Evolutionary conservation across 2,888 invertebrate species (phyloP).

Genomic region (Patella ulyssiponensis): DNA sequence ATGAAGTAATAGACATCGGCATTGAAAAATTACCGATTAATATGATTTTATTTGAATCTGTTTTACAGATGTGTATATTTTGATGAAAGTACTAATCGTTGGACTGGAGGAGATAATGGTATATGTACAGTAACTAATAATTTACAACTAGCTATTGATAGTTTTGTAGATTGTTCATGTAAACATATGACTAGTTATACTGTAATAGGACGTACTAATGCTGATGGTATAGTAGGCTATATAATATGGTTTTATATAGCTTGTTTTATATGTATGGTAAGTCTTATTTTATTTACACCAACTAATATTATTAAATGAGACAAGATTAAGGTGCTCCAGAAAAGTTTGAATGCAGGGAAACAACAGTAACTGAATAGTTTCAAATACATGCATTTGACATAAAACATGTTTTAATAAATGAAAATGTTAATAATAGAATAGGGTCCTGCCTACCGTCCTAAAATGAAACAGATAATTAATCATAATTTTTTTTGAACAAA

Average conservation of each 20-base stretch:
- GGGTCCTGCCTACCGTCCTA: no score
- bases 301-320: no score
- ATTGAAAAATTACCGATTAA: no score
- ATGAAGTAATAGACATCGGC: no score
- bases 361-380: no score
- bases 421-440: no score
- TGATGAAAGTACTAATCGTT: constrained; percentile 52
- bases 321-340: no score
- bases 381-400: no score
- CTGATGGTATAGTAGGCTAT: constrained; percentile 62
- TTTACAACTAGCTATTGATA: constrained; percentile 58
- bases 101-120: constrained; percentile 53
- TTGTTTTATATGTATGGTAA: constrained; percentile 68
- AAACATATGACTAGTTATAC: constrained; percentile 68
- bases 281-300: constrained; percentile 24
- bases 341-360: no score
- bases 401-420: no score
- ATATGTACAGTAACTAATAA: constrained; percentile 64
- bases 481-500: no score
- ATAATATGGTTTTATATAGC: constrained; percentile 66
- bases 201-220: constrained; percentile 55
- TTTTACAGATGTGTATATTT: constrained; percentile 66
- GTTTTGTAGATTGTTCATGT: constrained; percentile 67
- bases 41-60: neutral
- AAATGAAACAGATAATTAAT: no score